phyloP scores from a whole-genome alignment of 1,140 invertebrate genomes.

The Linepithema humile region DNA sequence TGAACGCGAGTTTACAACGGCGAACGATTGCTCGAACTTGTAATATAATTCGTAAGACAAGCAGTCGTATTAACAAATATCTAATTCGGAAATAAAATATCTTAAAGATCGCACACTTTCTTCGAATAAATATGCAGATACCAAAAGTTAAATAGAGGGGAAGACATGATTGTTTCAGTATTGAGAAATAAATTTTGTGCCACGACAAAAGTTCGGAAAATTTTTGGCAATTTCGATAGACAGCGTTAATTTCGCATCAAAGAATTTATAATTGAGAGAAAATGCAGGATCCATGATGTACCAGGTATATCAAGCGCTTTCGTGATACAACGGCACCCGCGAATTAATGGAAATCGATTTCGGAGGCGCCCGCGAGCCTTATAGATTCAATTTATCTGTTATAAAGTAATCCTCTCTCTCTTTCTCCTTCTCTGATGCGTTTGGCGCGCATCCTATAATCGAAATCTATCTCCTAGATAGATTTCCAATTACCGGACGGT shows the following conservation, averaged over 20 bases:
- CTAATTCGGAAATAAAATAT: not conserved
- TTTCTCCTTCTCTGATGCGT: not conserved
- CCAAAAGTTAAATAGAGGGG: not conserved
- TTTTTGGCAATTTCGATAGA: not conserved
- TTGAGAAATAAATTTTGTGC: too few species aligned
- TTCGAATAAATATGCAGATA: not conserved
- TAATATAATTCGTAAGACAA: constrained; percentile 42
- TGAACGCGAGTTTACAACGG: constrained; percentile 15
- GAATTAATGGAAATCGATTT: constrained; percentile 70
- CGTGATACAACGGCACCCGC: constrained; percentile 49
- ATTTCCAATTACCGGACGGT: constrained; percentile 39
- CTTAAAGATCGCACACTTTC: not conserved
- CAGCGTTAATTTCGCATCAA: not conserved
- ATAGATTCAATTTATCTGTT: constrained; percentile 54
- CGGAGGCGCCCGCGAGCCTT: not conserved
- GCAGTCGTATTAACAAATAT: not conserved
- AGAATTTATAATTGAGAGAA: constrained; percentile 42
- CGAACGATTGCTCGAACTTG: not conserved
- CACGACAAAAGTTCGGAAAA: not conserved
- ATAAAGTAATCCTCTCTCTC: constrained; percentile 23
- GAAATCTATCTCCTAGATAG: constrained; percentile 56
- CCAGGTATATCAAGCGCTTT: constrained; percentile 10
- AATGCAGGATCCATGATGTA: not conserved
- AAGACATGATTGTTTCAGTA: too few species aligned
- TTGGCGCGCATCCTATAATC: constrained; percentile 41